These are phyloP conservation scores for Thera britannica DNA, from an alignment of 2,888 invertebrate species.

Conservation along the genomic window DNA sequence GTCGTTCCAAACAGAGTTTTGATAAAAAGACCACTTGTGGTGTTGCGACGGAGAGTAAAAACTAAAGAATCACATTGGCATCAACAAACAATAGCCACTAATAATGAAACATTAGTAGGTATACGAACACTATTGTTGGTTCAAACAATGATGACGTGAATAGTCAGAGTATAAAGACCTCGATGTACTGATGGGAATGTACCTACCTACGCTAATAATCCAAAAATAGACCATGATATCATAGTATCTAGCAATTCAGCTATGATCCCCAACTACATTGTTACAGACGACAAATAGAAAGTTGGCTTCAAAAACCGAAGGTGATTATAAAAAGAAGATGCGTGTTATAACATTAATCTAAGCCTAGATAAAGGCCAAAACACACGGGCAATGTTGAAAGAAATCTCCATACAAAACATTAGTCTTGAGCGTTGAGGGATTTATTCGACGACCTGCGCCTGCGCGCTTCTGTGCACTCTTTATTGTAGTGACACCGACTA, in stretches of 20 bases:
- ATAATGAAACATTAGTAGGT: conserved; percentile 62
- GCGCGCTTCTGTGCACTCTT: conserved; percentile 69
- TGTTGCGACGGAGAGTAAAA: conserved; percentile 65
- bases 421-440: conserved; percentile 79
- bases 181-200: conserved; percentile 59
- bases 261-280: conserved; percentile 34
- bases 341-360: conserved; percentile 78
- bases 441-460: conserved; percentile 77
- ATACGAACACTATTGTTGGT: conserved; percentile 55
- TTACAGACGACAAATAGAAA: conserved; percentile 32
- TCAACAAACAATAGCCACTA: conserved; percentile 54
- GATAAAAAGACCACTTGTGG: conserved; percentile 76
- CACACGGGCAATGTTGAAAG: conserved; percentile 78
- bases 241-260: conserved; percentile 66
- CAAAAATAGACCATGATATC: conserved; percentile 78
- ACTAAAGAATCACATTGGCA: conserved; percentile 56
- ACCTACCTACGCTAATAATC: conserved; percentile 62
- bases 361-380: conserved; percentile 80
- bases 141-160: conserved; percentile 59
- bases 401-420: conserved; percentile 85
- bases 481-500: conserved; percentile 83
- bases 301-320: conserved; percentile 15
- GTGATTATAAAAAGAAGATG: conserved; percentile 51
- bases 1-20: conserved; percentile 63
- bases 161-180: conserved; percentile 66